Evolutionary conservation across 1,140 invertebrate species (phyloP), one percentile per base, ranked within the genome.

Genomic region (Drosophila pseudoananassae): DNA sequence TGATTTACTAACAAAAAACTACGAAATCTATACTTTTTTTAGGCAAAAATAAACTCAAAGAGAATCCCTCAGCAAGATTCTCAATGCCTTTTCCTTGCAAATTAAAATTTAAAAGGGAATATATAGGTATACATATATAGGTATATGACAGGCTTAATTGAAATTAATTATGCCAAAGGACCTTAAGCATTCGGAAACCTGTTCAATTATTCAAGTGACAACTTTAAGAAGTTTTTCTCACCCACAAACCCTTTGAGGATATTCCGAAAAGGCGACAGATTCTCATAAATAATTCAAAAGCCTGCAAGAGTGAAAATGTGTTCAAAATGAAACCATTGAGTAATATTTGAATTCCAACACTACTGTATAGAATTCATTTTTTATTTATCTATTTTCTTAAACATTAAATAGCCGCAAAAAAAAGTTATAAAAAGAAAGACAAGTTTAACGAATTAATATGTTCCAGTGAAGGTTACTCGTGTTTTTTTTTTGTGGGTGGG

Each of bases 231-330:
- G 10, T 71, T 58, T 51, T 70, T 61, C 17, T 23, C 52, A 43
- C 33, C 54, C 64, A 15, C 49, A 43, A 43, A 43, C 40, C 40
- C 40, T 17, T 43, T 14, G n/a, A 15, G 43, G 15, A 46, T 68
- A 27, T 14, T 31, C 1, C 15, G 6, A 6, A 8, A 31, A 49
- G 64, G 71, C 71, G 78, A 76, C 78, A 79, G 72, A 74, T 74
- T 64, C 76, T 79, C 84, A 88, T 89, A 60, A 88, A 88, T 83
- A 88, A 88, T 88, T 72, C 78, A 88, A 25, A 36, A 36, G 33
- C 33, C 33, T 15, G 14, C 27, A 20, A 29, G 12, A 15, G 7
- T 38, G n/a, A 59, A 59, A 43, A 43, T 14, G n/a, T 43, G 40
- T 14, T 17, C 0, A 15, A 12, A 43, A 15, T 17, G 7, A 5